Conservation (phyloP, 2,113 vertebrate species). For the Callipepla californica region DNA sequence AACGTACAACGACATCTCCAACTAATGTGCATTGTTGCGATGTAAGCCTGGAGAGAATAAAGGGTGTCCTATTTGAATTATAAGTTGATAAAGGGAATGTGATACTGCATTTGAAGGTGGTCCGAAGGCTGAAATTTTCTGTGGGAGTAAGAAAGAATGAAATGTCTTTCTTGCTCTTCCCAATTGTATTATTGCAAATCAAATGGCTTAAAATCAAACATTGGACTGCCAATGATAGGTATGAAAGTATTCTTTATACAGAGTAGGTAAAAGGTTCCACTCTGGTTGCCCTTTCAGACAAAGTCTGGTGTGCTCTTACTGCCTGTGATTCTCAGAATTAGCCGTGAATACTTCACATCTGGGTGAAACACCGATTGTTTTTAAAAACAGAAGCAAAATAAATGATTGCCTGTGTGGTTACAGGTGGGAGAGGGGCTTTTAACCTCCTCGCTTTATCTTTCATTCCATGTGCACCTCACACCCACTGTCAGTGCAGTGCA, state of each 20-base stretch:
- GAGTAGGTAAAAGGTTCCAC: not conserved
- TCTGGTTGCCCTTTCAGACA: not conserved
- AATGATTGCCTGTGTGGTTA: not conserved
- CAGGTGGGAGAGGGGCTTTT: not conserved
- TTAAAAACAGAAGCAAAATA: not conserved
- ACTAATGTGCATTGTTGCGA: slow-evolving; percentile 31
- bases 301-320: not conserved
- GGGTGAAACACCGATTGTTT: not conserved
- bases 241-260: not conserved
- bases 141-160: slow-evolving; percentile 52
- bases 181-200: slow-evolving; percentile 56
- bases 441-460: slow-evolving; percentile 39
- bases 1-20: slow-evolving; percentile 24
- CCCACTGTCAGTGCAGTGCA: not conserved
- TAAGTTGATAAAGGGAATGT: slow-evolving; percentile 64
- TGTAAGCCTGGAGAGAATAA: slow-evolving; percentile 34
- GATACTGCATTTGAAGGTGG: slow-evolving; percentile 58
- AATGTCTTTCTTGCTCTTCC: slow-evolving; percentile 44
- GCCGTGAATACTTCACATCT: not conserved
- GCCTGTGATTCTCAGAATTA: not conserved
- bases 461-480: not conserved
- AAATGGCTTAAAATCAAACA: not conserved
- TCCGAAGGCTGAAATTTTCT: slow-evolving; percentile 66
- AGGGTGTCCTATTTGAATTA: slow-evolving; percentile 65
- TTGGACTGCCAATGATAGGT: not conserved